These are phyloP conservation scores for Haliclona indistincta DNA, from an alignment of 37 sponge, comb jelly and placozoan species.

Conservation along the genomic window DNA sequence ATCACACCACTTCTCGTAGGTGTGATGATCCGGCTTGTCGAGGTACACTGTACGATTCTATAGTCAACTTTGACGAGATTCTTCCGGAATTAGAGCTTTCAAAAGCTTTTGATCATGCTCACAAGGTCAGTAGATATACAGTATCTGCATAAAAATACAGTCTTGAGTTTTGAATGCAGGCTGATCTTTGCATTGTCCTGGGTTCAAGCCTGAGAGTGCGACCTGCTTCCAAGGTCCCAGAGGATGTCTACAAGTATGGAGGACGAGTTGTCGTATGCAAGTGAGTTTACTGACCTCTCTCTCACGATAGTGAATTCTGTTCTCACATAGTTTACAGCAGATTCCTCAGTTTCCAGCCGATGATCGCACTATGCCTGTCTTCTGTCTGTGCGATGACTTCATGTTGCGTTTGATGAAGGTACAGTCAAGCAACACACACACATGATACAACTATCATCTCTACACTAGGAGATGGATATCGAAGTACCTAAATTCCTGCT, in stretches of 20 bases:
- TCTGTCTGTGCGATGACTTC: conserved; percentile 80
- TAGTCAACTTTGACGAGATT: conserved; percentile 88
- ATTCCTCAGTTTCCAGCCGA: conserved; percentile 57
- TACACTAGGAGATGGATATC: conserved; percentile 36
- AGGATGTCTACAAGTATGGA: conserved; percentile 30
- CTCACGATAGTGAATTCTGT: background rate
- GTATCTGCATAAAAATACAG: too few species aligned
- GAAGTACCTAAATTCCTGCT: conserved; percentile 72
- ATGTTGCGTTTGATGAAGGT: conserved; percentile 60
- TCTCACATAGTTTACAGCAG: conserved; percentile 65
- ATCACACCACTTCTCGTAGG: conserved; percentile 67
- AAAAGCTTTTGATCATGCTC: conserved; percentile 69
- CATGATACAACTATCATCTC: background rate
- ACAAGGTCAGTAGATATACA: too few species aligned
- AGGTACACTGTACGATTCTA: conserved; percentile 74
- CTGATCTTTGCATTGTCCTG: conserved; percentile 87
- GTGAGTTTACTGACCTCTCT: conserved; percentile 37
- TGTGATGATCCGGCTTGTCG: conserved; percentile 80
- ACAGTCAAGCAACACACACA: background rate
- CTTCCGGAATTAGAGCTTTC: conserved; percentile 70
- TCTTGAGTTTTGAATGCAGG: too few species aligned
- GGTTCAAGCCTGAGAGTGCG: conserved; percentile 84
- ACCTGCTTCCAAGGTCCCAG: conserved; percentile 76
- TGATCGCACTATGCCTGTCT: conserved; percentile 46
- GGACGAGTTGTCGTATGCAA: conserved; percentile 87